Percentiles rank a stretch among this genome's conserved stretches.
Evolutionary conservation across 1,140 invertebrate genomes (phyloP).

Genomic region (Macrotrachela quadricornifera): DNA sequence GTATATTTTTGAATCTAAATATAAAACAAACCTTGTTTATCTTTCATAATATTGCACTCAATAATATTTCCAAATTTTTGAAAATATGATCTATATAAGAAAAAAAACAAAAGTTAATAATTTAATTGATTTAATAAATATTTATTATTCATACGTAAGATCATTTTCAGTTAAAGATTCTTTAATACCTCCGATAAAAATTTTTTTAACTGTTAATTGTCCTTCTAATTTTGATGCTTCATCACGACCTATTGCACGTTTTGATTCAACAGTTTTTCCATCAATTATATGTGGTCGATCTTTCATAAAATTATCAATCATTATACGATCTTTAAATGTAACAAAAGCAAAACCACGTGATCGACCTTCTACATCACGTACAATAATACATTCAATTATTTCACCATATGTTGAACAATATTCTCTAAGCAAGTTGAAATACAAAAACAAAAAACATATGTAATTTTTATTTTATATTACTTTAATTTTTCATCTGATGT

Average conservation of each 20-base stretch:
- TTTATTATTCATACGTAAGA: conserved; percentile 21
- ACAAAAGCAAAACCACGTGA: conserved; percentile 66
- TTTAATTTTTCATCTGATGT: conserved; percentile 5
- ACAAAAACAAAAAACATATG: no score
- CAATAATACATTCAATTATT: conserved; percentile 4
- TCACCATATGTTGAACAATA: conserved; percentile 6
- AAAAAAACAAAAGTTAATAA: conserved; percentile 11
- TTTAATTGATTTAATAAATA: conserved; percentile 61
- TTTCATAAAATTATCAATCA: conserved; percentile 82
- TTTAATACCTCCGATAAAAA: conserved; percentile 70
- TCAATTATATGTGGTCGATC: conserved; percentile 58
- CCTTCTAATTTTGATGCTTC: conserved; percentile 69
- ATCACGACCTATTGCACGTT: conserved; percentile 75
- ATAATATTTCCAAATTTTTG: conserved; percentile 37
- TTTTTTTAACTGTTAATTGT: conserved; percentile 76
- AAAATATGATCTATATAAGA: conserved; percentile 10
- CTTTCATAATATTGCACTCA: conserved; percentile 45
- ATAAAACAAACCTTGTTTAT: conserved; percentile 44
- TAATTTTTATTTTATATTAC: conserved; percentile 32
- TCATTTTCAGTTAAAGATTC: conserved; percentile 18
- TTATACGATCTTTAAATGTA: conserved; percentile 57
- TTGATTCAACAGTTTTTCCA: conserved; percentile 74
- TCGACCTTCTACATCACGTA: conserved; percentile 20
- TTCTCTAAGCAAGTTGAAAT: not conserved
- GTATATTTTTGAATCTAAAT: no score